phyloP scores from a whole-genome alignment of 1,140 invertebrate genomes.

The Drosophila bipectinata region DNA sequence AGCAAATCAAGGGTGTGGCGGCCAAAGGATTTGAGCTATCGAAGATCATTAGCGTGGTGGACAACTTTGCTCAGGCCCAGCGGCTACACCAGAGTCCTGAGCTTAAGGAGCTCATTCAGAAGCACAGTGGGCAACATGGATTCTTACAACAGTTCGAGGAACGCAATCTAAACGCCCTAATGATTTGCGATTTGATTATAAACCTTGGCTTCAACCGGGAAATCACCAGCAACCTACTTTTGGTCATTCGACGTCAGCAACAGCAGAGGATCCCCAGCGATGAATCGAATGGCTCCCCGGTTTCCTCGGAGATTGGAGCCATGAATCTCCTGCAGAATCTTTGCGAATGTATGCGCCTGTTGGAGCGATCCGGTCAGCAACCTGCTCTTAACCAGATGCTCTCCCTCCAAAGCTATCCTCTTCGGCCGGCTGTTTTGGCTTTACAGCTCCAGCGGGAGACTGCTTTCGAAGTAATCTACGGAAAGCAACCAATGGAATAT shows the following conservation, averaged over 20 bases:
- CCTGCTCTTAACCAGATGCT: constrained; percentile 50
- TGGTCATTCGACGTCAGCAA: constrained; percentile 72
- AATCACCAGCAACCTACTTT: constrained; percentile 69
- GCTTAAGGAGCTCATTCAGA: constrained; percentile 48
- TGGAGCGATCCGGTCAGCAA: constrained; percentile 46
- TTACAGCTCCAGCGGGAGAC: constrained; percentile 63
- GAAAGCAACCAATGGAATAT: constrained; percentile 50
- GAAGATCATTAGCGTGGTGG: constrained; percentile 77
- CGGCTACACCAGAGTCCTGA: constrained; percentile 63
- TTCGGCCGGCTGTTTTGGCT: constrained; percentile 52
- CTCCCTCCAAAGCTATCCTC: constrained; percentile 53
- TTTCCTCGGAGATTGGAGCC: constrained; percentile 55
- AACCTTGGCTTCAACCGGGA: constrained; percentile 76
- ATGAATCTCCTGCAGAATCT: constrained; percentile 71
- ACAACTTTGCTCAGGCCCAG: constrained; percentile 80
- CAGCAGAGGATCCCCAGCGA: constrained; percentile 45
- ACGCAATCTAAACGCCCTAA: constrained; percentile 66
- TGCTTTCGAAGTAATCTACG: constrained; percentile 49
- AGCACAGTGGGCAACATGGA: constrained; percentile 56
- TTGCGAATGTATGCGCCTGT: constrained; percentile 68
- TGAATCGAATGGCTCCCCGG: background rate
- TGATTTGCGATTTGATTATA: constrained; percentile 73
- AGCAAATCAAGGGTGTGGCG: constrained; percentile 75
- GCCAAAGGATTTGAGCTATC: constrained; percentile 70
- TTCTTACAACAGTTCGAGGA: constrained; percentile 72